These are phyloP conservation scores for Exephanes ischioxanthus DNA, from an alignment of 2,888 invertebrate species.

Conservation along the genomic window DNA sequence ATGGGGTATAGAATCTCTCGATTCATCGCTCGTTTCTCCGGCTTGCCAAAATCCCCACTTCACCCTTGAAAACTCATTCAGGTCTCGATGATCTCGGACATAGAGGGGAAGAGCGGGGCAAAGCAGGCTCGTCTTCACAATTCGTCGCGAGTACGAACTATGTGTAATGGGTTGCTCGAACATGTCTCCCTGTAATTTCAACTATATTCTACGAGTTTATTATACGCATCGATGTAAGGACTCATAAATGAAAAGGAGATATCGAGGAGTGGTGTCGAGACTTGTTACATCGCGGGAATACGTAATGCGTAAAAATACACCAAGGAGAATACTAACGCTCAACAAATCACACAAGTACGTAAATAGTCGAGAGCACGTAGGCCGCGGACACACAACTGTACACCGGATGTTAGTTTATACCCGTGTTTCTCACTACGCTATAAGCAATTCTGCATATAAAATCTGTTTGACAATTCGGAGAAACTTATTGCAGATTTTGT, in stretches of 20 bases:
- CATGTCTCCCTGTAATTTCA: background rate
- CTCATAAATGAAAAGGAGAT: background rate
- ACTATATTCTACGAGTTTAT: background rate
- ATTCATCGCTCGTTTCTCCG: conserved; percentile 51
- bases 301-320: conserved; percentile 70
- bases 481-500: background rate
- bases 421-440: background rate
- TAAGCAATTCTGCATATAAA: conserved; percentile 14
- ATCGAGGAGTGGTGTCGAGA: conserved; percentile 33
- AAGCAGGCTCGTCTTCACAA: background rate
- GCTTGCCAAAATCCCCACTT: conserved; percentile 64
- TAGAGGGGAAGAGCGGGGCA: conserved; percentile 13
- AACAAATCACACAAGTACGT: conserved; percentile 67
- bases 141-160: no score
- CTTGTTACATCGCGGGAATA: conserved; percentile 67
- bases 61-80: conserved; percentile 67
- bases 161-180: background rate
- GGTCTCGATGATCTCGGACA: conserved; percentile 56
- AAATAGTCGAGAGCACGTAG: conserved; percentile 61
- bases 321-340: conserved; percentile 66
- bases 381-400: conserved; percentile 9
- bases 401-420: conserved; percentile 31
- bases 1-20: conserved; percentile 38
- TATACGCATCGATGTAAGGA: background rate
- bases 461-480: conserved; percentile 3